Evolutionary conservation across 2,797 vertebrate genomes (phyloP).

Genomic region (Lacerta agilis): DNA sequence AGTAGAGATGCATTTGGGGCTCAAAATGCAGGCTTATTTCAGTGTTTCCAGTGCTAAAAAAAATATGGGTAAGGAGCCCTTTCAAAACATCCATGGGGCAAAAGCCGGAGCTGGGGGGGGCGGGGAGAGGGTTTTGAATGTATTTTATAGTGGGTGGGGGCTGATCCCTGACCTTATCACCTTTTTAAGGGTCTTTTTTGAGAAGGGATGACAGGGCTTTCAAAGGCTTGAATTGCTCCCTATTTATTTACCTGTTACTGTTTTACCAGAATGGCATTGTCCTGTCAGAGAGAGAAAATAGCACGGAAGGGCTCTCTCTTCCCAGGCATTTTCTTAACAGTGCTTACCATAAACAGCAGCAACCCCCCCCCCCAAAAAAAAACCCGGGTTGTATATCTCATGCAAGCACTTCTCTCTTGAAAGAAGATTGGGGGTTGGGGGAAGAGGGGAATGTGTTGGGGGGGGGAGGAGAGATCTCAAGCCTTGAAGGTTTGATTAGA

Average conservation of each 20-base stretch:
- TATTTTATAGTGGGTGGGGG: not conserved
- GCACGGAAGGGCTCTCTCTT: not conserved
- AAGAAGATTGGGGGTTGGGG: not conserved
- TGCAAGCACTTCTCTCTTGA: not conserved
- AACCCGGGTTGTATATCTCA: not conserved
- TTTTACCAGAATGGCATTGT: conserved; percentile 33
- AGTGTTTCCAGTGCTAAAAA: not conserved
- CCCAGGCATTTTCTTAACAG: not conserved
- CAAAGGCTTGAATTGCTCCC: conserved; percentile 25
- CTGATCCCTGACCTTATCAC: conserved; percentile 21
- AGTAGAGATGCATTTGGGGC: not conserved
- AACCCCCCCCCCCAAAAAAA: not conserved
- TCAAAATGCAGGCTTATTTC: not conserved
- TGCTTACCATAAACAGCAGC: not conserved
- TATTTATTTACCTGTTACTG: conserved; percentile 41
- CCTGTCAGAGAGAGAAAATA: conserved; percentile 26
- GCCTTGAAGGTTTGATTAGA: conserved; percentile 68
- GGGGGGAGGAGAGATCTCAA: conserved; percentile 34
- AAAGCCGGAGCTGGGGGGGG: not conserved
- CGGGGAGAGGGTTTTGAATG: not conserved
- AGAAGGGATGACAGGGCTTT: conserved; percentile 2
- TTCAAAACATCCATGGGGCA: not conserved
- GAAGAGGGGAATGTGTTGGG: not conserved
- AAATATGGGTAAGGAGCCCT: not conserved
- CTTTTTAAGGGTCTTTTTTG: not conserved